These are phyloP conservation scores for Erebia ligea DNA, from an alignment of 2,888 invertebrate genomes.

Conservation along the genomic window DNA sequence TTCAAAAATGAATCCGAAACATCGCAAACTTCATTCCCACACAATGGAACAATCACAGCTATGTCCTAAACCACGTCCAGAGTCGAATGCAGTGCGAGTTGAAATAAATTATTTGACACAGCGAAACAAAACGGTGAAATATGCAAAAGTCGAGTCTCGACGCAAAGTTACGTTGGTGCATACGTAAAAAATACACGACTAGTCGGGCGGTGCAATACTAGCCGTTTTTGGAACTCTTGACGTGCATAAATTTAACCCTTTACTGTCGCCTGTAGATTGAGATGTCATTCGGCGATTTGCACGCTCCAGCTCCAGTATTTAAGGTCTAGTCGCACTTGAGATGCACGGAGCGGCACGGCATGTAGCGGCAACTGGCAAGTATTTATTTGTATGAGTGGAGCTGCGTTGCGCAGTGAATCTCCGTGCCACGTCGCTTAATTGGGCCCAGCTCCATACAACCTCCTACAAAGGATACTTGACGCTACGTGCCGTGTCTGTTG, in stretches of 20 bases:
- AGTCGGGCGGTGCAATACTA: constrained; percentile 40
- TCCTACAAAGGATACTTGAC: no score
- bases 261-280: constrained; percentile 53
- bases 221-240: constrained; percentile 47
- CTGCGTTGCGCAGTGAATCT: no score
- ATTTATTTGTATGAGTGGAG: no score
- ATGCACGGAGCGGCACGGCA: no score
- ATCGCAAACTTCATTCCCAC: constrained; percentile 32
- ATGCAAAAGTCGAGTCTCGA: constrained; percentile 46
- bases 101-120: constrained; percentile 46
- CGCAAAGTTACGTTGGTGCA: constrained; percentile 46
- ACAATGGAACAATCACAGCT: constrained; percentile 38
- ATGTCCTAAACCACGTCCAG: constrained; percentile 40
- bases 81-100: constrained; percentile 40
- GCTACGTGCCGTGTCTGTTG: no score
- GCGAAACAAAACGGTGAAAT: constrained; percentile 46
- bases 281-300: constrained; percentile 56
- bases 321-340: no score
- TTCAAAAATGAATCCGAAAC: constrained; percentile 17
- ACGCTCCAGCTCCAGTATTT: constrained; percentile 34
- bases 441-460: no score
- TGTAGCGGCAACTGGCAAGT: no score
- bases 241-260: constrained; percentile 48
- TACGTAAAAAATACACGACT: constrained; percentile 47
- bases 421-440: no score